These are phyloP conservation scores for Emydocephalus ijimae DNA, from an alignment of 2,113 vertebrate species.

Conservation along the genomic window DNA sequence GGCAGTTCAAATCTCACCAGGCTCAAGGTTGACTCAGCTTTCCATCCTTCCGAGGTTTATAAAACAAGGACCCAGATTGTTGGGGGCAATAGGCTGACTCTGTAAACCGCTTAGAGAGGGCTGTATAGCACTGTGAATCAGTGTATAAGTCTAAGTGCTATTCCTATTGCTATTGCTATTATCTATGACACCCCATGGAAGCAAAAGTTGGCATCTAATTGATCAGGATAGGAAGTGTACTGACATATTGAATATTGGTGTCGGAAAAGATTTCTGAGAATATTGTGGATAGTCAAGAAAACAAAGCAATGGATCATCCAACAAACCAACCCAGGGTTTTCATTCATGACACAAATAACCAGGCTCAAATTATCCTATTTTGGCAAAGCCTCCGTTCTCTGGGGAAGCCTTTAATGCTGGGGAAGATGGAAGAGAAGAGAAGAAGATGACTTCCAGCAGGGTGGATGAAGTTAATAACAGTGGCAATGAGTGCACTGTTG, in stretches of 20 bases:
- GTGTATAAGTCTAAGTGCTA: too few relatives aligned
- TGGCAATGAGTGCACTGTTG: neutral
- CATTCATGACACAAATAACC: neutral
- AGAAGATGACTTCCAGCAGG: neutral
- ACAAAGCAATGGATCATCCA: neutral
- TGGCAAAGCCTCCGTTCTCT: neutral
- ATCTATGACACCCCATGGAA: neutral
- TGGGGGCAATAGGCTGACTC: too few relatives aligned
- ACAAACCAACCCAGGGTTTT: neutral
- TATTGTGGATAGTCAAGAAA: neutral
- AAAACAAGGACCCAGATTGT: too few relatives aligned
- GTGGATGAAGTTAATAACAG: neutral
- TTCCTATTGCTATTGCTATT: neutral
- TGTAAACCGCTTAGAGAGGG: too few relatives aligned
- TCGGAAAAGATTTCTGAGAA: neutral
- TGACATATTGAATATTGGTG: neutral
- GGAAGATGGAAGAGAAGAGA: neutral
- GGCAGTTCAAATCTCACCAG: too few relatives aligned
- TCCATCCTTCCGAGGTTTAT: too few relatives aligned
- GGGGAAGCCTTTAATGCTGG: neutral
- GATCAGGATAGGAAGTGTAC: neutral
- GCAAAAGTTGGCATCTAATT: neutral
- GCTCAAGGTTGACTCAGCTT: too few relatives aligned
- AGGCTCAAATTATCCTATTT: neutral
- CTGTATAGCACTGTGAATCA: too few relatives aligned